Percentiles rank a stretch among this genome's conserved stretches.
These are phyloP conservation scores for Stomatorhinus walkeri DNA, from an alignment of 2,797 vertebrate genomes.

Conservation along the genomic window DNA sequence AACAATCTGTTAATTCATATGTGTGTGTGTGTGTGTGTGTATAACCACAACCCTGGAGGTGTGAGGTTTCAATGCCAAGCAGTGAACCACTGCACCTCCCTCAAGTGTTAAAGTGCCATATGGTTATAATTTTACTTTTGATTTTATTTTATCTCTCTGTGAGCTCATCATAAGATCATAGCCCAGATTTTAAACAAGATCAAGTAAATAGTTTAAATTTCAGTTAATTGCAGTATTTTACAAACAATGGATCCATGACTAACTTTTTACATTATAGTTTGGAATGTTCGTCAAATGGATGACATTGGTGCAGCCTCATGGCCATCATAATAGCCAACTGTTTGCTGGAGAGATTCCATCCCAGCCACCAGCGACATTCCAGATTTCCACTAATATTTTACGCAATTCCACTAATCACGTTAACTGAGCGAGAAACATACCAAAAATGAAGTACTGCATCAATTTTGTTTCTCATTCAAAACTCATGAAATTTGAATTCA, in stretches of 20 bases:
- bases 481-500: not conserved
- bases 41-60: not conserved
- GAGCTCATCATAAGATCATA: too few relatives aligned
- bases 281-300: not conserved
- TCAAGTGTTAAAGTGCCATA: not conserved
- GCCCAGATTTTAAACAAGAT: not conserved
- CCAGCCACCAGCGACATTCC: not conserved
- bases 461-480: not conserved
- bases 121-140: not conserved
- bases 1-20: not conserved
- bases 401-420: not conserved
- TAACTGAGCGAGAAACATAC: not conserved
- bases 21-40: too few relatives aligned
- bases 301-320: not conserved
- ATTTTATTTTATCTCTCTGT: not conserved
- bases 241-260: not conserved
- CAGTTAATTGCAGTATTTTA: not conserved
- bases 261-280: not conserved
- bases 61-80: not conserved
- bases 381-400: not conserved
- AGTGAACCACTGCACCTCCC: not conserved
- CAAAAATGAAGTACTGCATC: not conserved
- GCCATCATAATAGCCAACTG: not conserved
- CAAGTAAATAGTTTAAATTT: not conserved
- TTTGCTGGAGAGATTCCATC: not conserved